Percentiles rank a stretch among this genome's conserved stretches.
phyloP scores from a whole-genome alignment of 2,113 vertebrate species.

The Trichomycterus rosablanca region DNA sequence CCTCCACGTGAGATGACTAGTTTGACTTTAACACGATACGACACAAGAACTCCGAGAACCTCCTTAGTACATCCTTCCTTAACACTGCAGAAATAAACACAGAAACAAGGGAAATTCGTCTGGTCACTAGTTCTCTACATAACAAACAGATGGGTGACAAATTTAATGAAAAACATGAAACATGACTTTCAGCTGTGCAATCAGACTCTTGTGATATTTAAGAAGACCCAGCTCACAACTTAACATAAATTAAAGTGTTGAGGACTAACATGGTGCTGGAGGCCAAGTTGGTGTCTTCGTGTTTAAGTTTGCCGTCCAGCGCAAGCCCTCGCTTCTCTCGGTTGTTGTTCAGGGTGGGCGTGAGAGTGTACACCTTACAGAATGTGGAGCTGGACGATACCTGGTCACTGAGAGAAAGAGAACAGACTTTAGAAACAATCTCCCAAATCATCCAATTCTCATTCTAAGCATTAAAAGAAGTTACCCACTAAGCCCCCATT shows the following conservation, averaged over 20 bases:
- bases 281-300: constrained; percentile 89
- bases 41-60: constrained; percentile 75
- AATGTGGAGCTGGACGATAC: constrained; percentile 86
- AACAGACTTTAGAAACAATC: background rate
- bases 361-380: constrained; percentile 87
- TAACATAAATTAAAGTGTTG: no score
- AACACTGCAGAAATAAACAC: constrained; percentile 54
- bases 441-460: background rate
- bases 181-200: no score
- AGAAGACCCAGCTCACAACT: no score
- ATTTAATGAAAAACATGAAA: no score
- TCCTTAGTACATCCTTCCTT: constrained; percentile 76
- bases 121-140: no score
- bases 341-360: constrained; percentile 81
- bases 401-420: constrained; percentile 71
- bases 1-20: constrained; percentile 71
- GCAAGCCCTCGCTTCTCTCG: constrained; percentile 85
- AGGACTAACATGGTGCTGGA: constrained; percentile 83
- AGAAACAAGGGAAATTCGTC: no score
- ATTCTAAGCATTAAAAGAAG: background rate
- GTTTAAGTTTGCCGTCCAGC: constrained; percentile 85
- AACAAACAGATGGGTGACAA: no score
- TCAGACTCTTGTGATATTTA: no score
- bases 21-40: constrained; percentile 77
- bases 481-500: no score